These are phyloP conservation scores for Lacanobia oleracea DNA, from an alignment of 2,888 invertebrate species.

Conservation along the genomic window DNA sequence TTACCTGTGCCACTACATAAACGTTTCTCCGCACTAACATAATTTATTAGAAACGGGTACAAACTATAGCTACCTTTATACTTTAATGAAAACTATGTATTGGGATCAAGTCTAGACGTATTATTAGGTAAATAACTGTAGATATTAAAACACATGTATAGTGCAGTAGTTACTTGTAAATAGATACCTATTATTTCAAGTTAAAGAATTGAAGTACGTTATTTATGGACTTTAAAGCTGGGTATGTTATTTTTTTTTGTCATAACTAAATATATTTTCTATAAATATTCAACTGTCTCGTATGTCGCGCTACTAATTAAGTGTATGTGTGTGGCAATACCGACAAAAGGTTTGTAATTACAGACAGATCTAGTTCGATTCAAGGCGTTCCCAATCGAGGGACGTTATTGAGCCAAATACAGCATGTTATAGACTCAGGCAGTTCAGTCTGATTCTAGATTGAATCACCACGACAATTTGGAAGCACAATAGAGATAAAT, in stretches of 20 bases:
- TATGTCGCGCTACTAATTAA: background rate
- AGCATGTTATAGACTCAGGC: background rate
- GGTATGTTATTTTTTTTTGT: too few relatives aligned
- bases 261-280: too few relatives aligned
- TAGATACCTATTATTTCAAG: background rate
- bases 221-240: too few relatives aligned
- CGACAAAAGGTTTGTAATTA: slow-evolving; percentile 13
- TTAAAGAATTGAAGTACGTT: too few relatives aligned
- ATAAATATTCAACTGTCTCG: background rate
- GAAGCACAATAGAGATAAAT: background rate
- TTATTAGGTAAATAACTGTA: background rate
- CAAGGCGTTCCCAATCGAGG: background rate
- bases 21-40: slow-evolving; percentile 61
- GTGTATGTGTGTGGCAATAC: background rate
- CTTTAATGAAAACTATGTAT: slow-evolving; percentile 29
- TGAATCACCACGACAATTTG: background rate
- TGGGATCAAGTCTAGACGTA: background rate
- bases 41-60: slow-evolving; percentile 62
- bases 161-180: background rate
- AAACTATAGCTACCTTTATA: slow-evolving; percentile 17
- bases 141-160: too few relatives aligned
- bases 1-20: slow-evolving; percentile 66
- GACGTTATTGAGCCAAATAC: background rate
- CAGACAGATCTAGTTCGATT: background rate
- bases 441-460: background rate